Conservation (phyloP, 2,888 invertebrate species). For the Germaria angustata region DNA sequence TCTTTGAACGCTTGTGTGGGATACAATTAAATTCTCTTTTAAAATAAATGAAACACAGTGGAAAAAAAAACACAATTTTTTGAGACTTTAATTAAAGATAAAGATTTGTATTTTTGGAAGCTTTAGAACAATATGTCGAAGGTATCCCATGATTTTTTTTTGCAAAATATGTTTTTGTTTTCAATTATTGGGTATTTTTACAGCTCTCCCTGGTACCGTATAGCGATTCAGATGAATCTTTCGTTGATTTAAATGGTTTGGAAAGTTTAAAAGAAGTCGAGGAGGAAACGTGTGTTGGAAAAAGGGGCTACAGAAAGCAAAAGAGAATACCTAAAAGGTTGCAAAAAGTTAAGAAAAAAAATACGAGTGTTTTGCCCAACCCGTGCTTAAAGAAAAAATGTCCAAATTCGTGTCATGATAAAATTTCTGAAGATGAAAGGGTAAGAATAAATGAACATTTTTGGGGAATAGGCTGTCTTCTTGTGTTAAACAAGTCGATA, state of each 20-base stretch:
- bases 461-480: constrained; percentile 52
- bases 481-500: constrained; percentile 29
- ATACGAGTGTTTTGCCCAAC: constrained; percentile 36
- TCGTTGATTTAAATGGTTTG: constrained; percentile 29
- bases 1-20: too few relatives aligned
- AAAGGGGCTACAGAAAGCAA: constrained; percentile 29
- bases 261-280: constrained; percentile 37
- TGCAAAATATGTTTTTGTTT: background rate
- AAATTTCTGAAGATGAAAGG: background rate
- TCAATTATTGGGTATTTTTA: background rate
- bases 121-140: background rate
- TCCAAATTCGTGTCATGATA: constrained; percentile 29
- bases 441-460: constrained; percentile 46
- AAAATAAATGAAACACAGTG: background rate
- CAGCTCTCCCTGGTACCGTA: background rate
- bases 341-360: background rate
- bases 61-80: background rate
- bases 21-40: background rate
- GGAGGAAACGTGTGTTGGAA: constrained; percentile 37
- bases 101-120: background rate
- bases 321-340: constrained; percentile 29
- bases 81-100: background rate
- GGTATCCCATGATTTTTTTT: background rate
- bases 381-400: constrained; percentile 39
- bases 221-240: constrained; percentile 36